Evolutionary conservation across 2,888 invertebrate genomes (phyloP), one percentile per base, ranked within the genome.

Genomic region (Eledone cirrhosa): DNA sequence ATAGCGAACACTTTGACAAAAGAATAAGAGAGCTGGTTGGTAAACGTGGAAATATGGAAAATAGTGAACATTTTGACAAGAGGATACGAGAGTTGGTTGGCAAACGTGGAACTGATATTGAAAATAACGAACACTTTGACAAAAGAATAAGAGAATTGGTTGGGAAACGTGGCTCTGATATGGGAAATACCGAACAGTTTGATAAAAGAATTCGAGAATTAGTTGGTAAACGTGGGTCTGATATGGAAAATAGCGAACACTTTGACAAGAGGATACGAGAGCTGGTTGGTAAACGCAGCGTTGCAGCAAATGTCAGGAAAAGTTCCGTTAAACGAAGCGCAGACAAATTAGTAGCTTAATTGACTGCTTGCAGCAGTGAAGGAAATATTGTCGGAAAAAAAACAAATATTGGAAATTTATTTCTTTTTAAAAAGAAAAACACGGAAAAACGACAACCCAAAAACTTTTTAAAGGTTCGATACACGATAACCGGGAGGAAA

Each of bases 71-170:
- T 31, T 31, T 72, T 14, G 72, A 72, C 72, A 72, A 72, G 41
- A 31, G 72, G 22, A 72, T 72, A 3, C 14, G 72, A n/a, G 72
- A 72, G 16, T 41, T 72, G 72, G n/a, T 69, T 2, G 69, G 69
- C 13, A 69, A 69, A 33, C 31, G 33, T 4, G 8, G 31, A 7
- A 31, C n/a, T 0, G 72, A 72, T 19, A 11, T 41, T 41, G 41
- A 41, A 41, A 8, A 41, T 41, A 5, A 5, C 11, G 41, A 41
- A 41, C 5, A 41, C 11, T 41, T 41, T 41, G 41, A 41, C 8
- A 72, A 72, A 31, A 31, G 72, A 13, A 72, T 72, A n/a, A 22
- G 72, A 24, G 72, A 72, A 72, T 41, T 72, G 31, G 31, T 72
- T 3, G 72, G 72, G 7, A 72, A 72, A 22, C 33, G 72, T 19